Evolutionary conservation across 2,888 invertebrate genomes (phyloP).

Genomic region (Drosophila borealis): DNA sequence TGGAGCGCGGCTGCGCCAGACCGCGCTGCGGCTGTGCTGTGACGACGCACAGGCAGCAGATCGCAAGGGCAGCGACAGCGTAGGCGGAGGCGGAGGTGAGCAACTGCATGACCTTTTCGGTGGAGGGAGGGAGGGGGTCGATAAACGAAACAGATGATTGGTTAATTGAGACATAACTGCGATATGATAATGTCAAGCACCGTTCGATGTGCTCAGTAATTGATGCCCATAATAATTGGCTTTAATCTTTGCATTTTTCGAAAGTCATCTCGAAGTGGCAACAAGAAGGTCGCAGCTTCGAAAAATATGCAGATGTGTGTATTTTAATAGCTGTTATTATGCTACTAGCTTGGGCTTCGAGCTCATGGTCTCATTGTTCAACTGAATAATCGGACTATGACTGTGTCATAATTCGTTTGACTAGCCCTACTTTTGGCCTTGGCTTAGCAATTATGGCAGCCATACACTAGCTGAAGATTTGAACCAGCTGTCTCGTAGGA

Average conservation of each 20-base stretch:
- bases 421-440: too few species aligned
- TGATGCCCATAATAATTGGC: constrained; percentile 32
- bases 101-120: constrained; percentile 82
- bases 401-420: too few species aligned
- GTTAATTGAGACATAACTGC: constrained; percentile 39
- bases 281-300: constrained; percentile 17
- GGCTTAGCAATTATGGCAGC: too few species aligned
- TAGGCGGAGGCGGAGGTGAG: constrained; percentile 78
- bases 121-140: constrained; percentile 3
- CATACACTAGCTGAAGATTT: too few species aligned
- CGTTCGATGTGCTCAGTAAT: constrained; percentile 39
- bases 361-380: too few species aligned
- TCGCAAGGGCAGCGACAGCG: constrained; percentile 75
- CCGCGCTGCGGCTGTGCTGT: constrained; percentile 83
- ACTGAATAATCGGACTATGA: too few species aligned
- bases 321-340: neutral
- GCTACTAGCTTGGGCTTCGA: too few species aligned
- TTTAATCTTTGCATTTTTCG: constrained; percentile 35
- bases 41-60: constrained; percentile 80
- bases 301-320: constrained; percentile 6
- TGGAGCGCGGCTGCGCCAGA: constrained; percentile 75
- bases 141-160: constrained; percentile 30
- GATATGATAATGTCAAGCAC: constrained; percentile 50
- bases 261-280: constrained; percentile 35
- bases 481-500: neutral